These are phyloP conservation scores for Charadrius vociferus DNA, from an alignment of 2,113 vertebrate genomes.

Conservation along the genomic window DNA sequence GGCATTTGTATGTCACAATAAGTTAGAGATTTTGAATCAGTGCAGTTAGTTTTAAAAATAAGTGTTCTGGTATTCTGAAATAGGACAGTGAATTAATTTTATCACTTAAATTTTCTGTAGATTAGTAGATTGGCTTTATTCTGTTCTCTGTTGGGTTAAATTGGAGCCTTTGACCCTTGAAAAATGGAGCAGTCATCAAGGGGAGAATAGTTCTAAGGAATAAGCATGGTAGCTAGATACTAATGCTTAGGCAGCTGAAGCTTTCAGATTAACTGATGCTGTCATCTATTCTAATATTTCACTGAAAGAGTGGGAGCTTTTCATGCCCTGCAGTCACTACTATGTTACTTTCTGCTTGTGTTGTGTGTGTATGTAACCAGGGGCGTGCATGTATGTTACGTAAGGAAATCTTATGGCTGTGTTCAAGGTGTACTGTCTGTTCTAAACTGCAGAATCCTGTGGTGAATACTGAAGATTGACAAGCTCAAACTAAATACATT, in stretches of 20 bases:
- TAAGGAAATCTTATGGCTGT: background rate
- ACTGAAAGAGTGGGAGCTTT: background rate
- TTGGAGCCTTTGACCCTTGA: background rate
- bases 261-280: background rate
- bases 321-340: accelerated
- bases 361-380: background rate
- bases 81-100: background rate
- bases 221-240: background rate
- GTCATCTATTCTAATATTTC: background rate
- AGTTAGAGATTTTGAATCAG: background rate
- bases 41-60: background rate
- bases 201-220: background rate
- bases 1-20: background rate
- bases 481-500: background rate
- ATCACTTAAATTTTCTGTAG: background rate
- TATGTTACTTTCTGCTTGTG: background rate
- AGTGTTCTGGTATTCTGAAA: background rate
- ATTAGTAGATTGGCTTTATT: background rate
- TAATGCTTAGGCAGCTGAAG: background rate
- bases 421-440: background rate
- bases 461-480: background rate
- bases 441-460: background rate
- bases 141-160: background rate
- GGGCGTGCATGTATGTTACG: accelerated
- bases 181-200: background rate